Percentiles rank a stretch among this genome's conserved stretches.
phyloP scores from a whole-genome alignment of 2,888 invertebrate species.

The Euzophera pinguis region DNA sequence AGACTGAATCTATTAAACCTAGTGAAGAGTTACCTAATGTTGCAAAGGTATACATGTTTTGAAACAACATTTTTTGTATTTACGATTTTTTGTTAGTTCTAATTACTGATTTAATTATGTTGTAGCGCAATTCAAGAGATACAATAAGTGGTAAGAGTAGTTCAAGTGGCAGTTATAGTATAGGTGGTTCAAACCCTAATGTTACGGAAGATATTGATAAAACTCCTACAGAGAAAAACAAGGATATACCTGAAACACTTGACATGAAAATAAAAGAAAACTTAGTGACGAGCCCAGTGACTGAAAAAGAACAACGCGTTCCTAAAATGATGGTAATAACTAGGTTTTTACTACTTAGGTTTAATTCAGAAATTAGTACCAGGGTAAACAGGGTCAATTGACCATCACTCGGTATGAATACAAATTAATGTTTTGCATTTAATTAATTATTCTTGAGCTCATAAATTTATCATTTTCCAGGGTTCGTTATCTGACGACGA shows the following conservation, averaged over 20 bases:
- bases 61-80: background rate
- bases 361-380: no score
- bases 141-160: conserved; percentile 71
- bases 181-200: conserved; percentile 71
- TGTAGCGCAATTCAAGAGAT: conserved; percentile 36
- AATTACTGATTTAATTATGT: background rate
- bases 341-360: no score
- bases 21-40: conserved; percentile 55
- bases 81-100: background rate
- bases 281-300: conserved; percentile 36
- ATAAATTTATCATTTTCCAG: conserved; percentile 36
- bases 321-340: conserved; percentile 63
- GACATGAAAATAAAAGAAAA: conserved; percentile 45
- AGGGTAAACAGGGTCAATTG: no score
- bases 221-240: conserved; percentile 46
- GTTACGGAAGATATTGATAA: conserved; percentile 57
- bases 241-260: conserved; percentile 42
- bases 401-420: no score
- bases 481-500: conserved; percentile 84
- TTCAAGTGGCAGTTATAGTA: conserved; percentile 75
- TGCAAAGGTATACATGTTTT: conserved; percentile 30
- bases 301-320: conserved; percentile 54
- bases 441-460: background rate
- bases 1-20: conserved; percentile 66
- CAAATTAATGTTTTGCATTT: no score